Conservation (phyloP, 2,797 vertebrate species). For the Diplodus puntazzo region DNA sequence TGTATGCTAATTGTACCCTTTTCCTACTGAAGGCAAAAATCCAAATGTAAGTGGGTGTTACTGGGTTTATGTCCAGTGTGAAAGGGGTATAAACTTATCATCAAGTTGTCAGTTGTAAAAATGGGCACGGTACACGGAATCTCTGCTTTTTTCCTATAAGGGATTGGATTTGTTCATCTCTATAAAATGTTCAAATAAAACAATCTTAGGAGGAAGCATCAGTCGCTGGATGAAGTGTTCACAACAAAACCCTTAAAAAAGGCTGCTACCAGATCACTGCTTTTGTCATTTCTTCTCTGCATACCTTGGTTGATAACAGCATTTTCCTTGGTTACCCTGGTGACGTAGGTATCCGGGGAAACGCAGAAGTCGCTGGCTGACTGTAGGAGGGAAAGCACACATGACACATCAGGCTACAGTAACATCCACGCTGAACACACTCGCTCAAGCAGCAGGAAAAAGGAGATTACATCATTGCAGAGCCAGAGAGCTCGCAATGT, state of each 20-base stretch:
- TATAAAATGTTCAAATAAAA: background rate
- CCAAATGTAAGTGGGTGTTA: too few relatives aligned
- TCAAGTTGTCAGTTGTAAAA: background rate
- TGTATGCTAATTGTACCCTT: too few relatives aligned
- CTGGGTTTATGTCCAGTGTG: too few relatives aligned
- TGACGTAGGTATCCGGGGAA: constrained; percentile 91
- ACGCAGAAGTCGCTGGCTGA: constrained; percentile 96
- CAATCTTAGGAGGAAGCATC: background rate
- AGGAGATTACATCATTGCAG: constrained; percentile 75
- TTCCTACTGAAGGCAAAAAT: too few relatives aligned
- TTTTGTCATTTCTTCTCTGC: background rate
- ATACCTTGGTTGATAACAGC: constrained; percentile 86
- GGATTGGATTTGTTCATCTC: background rate
- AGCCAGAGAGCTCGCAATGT: constrained; percentile 63
- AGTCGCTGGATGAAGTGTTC: background rate
- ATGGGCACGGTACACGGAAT: background rate
- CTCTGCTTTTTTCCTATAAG: background rate
- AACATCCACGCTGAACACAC: constrained; percentile 20
- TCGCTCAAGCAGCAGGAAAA: constrained; percentile 37
- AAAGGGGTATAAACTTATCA: background rate
- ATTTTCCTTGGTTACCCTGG: constrained; percentile 90
- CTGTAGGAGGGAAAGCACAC: constrained; percentile 76
- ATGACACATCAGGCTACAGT: constrained; percentile 57
- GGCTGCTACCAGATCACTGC: background rate
- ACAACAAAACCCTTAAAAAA: background rate